These are phyloP conservation scores for Agonum fuliginosum DNA, from an alignment of 2,888 invertebrate genomes.

Conservation along the genomic window DNA sequence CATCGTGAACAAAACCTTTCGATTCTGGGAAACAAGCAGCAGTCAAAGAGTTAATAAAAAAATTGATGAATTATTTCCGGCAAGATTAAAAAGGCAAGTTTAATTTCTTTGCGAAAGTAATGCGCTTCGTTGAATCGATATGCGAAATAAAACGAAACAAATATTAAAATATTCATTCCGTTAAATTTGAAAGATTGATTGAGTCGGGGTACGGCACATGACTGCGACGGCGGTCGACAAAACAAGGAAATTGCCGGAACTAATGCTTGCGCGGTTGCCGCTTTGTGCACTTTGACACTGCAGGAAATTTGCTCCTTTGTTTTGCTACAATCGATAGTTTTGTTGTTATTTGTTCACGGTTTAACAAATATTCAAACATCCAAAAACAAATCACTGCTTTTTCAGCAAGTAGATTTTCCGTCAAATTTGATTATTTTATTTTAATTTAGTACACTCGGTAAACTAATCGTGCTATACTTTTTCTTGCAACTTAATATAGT, in stretches of 20 bases:
- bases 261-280: slow-evolving; percentile 8
- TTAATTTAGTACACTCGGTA: too few relatives aligned
- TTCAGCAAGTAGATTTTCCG: too few relatives aligned
- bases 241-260: slow-evolving; percentile 25
- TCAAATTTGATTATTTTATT: too few relatives aligned
- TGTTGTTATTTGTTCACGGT: neutral
- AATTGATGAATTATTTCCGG: slow-evolving; percentile 52
- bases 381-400: too few relatives aligned
- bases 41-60: slow-evolving; percentile 18
- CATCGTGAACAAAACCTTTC: neutral
- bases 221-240: slow-evolving; percentile 9
- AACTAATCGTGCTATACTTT: too few relatives aligned
- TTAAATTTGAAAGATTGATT: slow-evolving; percentile 56
- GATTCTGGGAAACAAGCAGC: neutral
- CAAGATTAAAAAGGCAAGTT: slow-evolving; percentile 35
- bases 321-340: neutral
- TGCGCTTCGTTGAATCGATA: slow-evolving; percentile 25
- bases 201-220: slow-evolving; percentile 12
- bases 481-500: too few relatives aligned
- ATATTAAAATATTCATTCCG: slow-evolving; percentile 48
- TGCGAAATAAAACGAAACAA: slow-evolving; percentile 20
- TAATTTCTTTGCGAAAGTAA: slow-evolving; percentile 35
- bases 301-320: slow-evolving; percentile 10
- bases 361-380: too few relatives aligned
- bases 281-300: slow-evolving; percentile 24